Evolutionary conservation across 2,113 vertebrate genomes (phyloP), one percentile per base, ranked within the genome.

Genomic region (Chaetodon auriga): DNA sequence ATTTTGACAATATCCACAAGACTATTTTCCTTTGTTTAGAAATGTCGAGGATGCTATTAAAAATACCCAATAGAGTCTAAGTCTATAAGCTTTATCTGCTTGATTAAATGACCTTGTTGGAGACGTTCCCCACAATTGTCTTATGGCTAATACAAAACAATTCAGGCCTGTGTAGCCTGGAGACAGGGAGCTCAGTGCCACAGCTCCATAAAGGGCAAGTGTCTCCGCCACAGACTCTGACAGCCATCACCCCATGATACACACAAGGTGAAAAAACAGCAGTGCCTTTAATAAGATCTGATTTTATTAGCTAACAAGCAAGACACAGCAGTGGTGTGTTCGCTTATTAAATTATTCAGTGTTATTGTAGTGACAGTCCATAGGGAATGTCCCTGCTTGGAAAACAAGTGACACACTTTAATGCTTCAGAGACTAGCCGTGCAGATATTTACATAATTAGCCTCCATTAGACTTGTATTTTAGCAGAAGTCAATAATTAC

Each of bases 271-370:
- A 91, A 90, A 68, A 78, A 90, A 65, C 87, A 81, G 77, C 58
- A 75, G 69, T 79, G 41, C 57, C 19, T 88, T 72, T 94, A 94
- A 95, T 94, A 92, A 94, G 75, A 81, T 92, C 49, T 90, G 92
- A 94, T 91, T 95, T 86, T 69, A 93, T 92, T 94, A 92, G 94
- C 92, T 95, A 95, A 95, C 93, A 94, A 95, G 93, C 2, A 2
- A 91, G 2, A 91, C 72, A 93, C 70, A 77, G 46, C 88, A 83
- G 30, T 68, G 87, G 77, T 85, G 75, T 89, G 85, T 95, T 82
- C 90, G 71, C 84, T 89, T 93, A 94, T 91, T 87, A 93, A 93
- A 95, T 94, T 83, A 92, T 93, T 92, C 91, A 90, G 89, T 77
- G 87, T 86, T 94, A 91, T 85, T 93, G 84, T 82, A 76, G 82